Base-by-base conservation (phyloP, 2,113 vertebrate species). In the Narcine bancroftii region DNA sequence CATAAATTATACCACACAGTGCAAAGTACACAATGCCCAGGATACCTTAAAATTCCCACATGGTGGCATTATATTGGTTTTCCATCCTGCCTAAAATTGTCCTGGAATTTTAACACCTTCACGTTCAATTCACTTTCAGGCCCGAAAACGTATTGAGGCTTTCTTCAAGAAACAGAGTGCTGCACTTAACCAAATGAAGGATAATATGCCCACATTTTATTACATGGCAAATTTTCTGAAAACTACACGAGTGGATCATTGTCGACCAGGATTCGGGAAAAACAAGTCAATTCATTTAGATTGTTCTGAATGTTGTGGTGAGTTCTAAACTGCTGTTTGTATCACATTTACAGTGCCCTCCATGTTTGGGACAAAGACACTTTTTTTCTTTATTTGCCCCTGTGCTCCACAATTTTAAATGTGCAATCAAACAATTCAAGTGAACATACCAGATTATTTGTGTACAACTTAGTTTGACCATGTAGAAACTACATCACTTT, bases 201-300 rank as follows among this genome's bases (percentile, higher is more conserved):
- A 73, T 0, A 45, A 77, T 0, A 0, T 76, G 39, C 96, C 95
- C 26, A 26, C 93, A 0, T 95, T 95, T 2, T 95, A 94, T 92
- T 96, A 96, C 0, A 56, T 96, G 92, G 94, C 95, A 1, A 95
- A 95, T 92, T 96, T 96, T 33, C 94, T 96, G 93, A 94, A 95
- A 1, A 93, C 95, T 24, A 92, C 81, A 19, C 94, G 92, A 56
- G 17, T 95, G 0, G 95, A 96, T 93, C 95, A 95, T 63, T 97
- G 96, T 29, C 94, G 6, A 1, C 95, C 96, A 60, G 96, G 96
- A 0, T 97, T 96, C 93, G 96, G 95, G 92, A 97, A 95, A 92
- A 95, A 95, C n/a, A 42, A 93, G 3, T 2, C 93, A 93, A 94
- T 87, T 26, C 96, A 96, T 92, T 93, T 92, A 92, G 94, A 93